A percentile compares a stretch with the other conserved stretches of the same genome.
phyloP scores from a whole-genome alignment of 2,113 vertebrate genomes.

The Sylvia atricapilla region DNA sequence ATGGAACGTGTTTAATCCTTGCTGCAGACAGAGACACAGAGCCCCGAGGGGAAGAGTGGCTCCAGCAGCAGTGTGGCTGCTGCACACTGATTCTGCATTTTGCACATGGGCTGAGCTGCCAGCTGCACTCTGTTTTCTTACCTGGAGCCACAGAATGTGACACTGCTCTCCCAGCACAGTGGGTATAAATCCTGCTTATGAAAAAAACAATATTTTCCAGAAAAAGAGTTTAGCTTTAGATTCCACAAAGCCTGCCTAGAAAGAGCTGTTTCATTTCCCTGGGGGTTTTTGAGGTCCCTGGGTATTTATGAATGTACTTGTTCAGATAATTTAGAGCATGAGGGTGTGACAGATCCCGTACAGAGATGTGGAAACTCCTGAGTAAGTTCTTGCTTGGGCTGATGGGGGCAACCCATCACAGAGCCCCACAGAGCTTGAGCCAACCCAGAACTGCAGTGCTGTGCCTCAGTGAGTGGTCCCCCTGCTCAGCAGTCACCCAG shows the following conservation, averaged over 20 bases:
- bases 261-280: not conserved
- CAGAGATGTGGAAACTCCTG: not conserved
- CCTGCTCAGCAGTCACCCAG: not conserved
- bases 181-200: not conserved
- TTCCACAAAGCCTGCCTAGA: not conserved
- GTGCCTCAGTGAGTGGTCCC: not conserved
- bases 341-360: not conserved
- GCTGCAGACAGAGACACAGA: not conserved
- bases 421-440: not conserved
- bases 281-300: not conserved
- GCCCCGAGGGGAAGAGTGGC: not conserved
- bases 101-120: not conserved
- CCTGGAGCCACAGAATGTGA: not conserved
- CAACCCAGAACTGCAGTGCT: fast-evolving
- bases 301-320: not conserved
- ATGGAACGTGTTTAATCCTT: not conserved
- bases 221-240: not conserved
- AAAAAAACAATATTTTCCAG: not conserved
- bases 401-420: not conserved
- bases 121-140: not conserved
- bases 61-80: not conserved
- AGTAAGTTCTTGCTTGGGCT: not conserved
- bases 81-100: fast-evolving
- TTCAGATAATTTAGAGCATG: not conserved
- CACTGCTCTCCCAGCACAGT: not conserved